Conservation (phyloP, 2,888 invertebrate species). For the Amblyteles armatorius region DNA sequence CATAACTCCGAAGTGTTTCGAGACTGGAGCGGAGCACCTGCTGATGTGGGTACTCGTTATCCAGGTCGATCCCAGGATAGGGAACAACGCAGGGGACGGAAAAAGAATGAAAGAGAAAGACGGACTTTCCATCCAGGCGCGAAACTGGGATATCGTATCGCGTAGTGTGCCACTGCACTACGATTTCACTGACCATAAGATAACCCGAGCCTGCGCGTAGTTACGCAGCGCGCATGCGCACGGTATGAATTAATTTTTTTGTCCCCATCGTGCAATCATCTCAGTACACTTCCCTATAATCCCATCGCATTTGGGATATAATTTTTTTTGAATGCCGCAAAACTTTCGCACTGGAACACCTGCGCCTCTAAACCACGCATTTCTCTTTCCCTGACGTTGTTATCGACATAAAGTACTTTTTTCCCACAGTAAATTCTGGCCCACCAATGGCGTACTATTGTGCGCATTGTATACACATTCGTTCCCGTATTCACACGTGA, state of each 20-base stretch:
- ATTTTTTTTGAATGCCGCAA: conserved; percentile 14
- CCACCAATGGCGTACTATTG: conserved; percentile 34
- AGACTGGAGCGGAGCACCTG: conserved; percentile 33
- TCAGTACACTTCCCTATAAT: not conserved
- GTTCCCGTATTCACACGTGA: conserved; percentile 24
- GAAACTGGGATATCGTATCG: conserved; percentile 41
- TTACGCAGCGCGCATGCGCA: not conserved
- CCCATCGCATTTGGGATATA: not conserved
- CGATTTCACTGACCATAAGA: not conserved
- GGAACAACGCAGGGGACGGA: conserved; percentile 18
- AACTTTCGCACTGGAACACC: not conserved
- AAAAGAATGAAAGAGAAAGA: conserved; percentile 58
- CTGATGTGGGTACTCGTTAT: conserved; percentile 39
- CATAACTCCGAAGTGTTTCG: conserved; percentile 39
- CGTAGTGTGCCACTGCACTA: not conserved
- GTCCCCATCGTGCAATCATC: conserved; percentile 13
- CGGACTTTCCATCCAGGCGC: conserved; percentile 48
- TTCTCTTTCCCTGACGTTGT: not conserved
- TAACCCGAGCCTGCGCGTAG: not conserved
- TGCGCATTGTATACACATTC: not conserved
- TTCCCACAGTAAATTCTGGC: conserved; percentile 31
- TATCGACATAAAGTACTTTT: conserved; percentile 5
- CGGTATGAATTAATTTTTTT: not conserved
- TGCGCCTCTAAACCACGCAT: not conserved
- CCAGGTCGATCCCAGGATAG: conserved; percentile 46